phyloP scores from a whole-genome alignment of 1,140 invertebrate genomes.

The Muscidifurax raptorellus region DNA sequence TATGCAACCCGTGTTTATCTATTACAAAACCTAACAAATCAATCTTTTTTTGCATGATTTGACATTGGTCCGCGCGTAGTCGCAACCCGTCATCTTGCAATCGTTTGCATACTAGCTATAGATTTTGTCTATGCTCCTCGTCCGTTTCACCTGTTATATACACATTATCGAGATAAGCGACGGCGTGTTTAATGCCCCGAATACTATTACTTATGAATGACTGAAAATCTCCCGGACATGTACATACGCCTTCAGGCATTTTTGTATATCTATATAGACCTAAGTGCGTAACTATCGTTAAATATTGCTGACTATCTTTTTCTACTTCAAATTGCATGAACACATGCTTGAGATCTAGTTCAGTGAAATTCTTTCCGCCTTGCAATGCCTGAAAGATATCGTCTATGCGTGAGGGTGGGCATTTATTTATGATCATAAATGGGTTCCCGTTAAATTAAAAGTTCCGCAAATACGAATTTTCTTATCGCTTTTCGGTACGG shows the following conservation, averaged over 20 bases:
- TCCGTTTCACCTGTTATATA: too few species aligned
- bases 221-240: slow-evolving; percentile 10
- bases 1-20: slow-evolving; percentile 57
- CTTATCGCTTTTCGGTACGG: too few species aligned
- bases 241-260: slow-evolving; percentile 11
- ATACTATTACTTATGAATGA: slow-evolving; percentile 51
- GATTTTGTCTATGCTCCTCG: slow-evolving; percentile 42
- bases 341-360: slow-evolving; percentile 8
- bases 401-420: not conserved
- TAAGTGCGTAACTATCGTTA: slow-evolving; percentile 7
- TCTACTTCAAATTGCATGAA: not conserved
- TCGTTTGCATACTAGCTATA: slow-evolving; percentile 45
- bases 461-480: too few species aligned
- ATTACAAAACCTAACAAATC: slow-evolving; percentile 61
- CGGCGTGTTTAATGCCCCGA: slow-evolving; percentile 40
- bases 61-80: slow-evolving; percentile 50
- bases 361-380: not conserved
- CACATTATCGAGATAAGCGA: slow-evolving; percentile 54
- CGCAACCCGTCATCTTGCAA: slow-evolving; percentile 42
- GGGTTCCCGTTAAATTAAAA: not conserved
- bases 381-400: not conserved
- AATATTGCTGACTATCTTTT: not conserved
- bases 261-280: slow-evolving; percentile 27
- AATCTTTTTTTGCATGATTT: too few species aligned
- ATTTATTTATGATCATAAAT: not conserved